Evolutionary conservation across 2,797 vertebrate genomes (phyloP), one percentile per base, ranked within the genome.

Genomic region (Peromyscus attwateri): DNA sequence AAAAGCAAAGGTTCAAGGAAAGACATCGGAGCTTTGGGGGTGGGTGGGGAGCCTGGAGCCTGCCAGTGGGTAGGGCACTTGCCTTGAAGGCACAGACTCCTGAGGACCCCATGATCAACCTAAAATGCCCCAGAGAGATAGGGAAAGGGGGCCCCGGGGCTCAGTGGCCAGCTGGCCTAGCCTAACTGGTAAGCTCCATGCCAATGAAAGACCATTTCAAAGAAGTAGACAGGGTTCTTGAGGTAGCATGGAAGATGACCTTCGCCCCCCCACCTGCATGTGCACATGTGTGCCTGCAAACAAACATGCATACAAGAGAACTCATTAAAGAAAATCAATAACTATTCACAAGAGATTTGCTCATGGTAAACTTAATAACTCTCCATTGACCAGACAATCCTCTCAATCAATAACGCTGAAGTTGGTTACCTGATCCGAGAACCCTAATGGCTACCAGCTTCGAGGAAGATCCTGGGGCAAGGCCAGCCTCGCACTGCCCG

Each of bases 1-100:
- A 4, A 94, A 73, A 82, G 57, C 21, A 66, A 80, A 94, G 8
- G 57, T 29, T 94, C 60, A 49, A 64, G 85, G 62, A 76, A 75
- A 91, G 84, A 16, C 21, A 66, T 55, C 46, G 37, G 66, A 87
- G 7, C 16, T 21, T 21, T 13, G 17, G 3, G 34, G 34, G 10
- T 0, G 2, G 8, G 8, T 1, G 4, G 10, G 10, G 16, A 0
- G 31, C 21, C 55, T 16, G 55, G 55, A 17, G 55, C 55, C 55
- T 70, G 43, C 11, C n/a, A 75, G 25, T 73, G 13, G 52, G 19
- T 57, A 34, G 52, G 25, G 4, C 25, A 73, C 25, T 40, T 57
- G 49, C 34, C 85, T 87, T 3, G 85, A 40, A 37, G 71, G 14
- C 25, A 55, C 13, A 29, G 29, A 73, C 23, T 29, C 46, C n/a